Evolutionary conservation across 1,140 invertebrate species (phyloP).

Genomic region (Ostrea denselamellosa): DNA sequence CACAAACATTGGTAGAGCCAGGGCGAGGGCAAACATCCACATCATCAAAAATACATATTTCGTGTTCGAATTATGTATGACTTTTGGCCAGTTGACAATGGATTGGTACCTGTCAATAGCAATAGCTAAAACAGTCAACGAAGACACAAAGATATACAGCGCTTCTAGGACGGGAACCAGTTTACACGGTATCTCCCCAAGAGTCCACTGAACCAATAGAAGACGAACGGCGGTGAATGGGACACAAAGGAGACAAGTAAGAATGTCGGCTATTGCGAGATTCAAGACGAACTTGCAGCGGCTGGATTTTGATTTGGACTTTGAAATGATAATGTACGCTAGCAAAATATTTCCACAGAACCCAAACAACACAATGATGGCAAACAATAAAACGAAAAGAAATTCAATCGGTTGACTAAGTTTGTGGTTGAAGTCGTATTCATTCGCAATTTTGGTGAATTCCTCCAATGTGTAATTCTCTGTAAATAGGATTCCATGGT

Average conservation of each 20-base stretch:
- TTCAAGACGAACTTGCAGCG: conserved; percentile 79
- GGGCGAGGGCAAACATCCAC: conserved; percentile 74
- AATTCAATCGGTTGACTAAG: neutral
- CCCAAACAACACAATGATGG: conserved; percentile 76
- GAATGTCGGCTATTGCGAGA: conserved; percentile 77
- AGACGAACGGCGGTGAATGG: conserved; percentile 75
- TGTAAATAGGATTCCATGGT: neutral
- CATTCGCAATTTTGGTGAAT: neutral
- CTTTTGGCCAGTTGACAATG: conserved; percentile 68
- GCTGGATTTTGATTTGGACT: conserved; percentile 73
- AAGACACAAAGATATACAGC: conserved; percentile 79
- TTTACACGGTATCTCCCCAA: conserved; percentile 76
- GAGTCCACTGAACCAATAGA: conserved; percentile 75
- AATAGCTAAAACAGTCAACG: conserved; percentile 78
- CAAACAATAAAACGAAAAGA: conserved; percentile 76
- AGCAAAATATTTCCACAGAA: conserved; percentile 78
- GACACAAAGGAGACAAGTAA: conserved; percentile 74
- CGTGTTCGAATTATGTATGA: conserved; percentile 42
- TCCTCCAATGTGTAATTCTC: neutral
- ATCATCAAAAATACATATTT: conserved; percentile 55
- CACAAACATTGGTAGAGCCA: conserved; percentile 76
- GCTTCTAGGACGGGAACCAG: conserved; percentile 77
- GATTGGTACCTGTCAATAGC: conserved; percentile 78
- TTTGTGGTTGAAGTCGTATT: conserved; percentile 25
- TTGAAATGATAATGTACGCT: conserved; percentile 76